phyloP scores from a whole-genome alignment of 2,797 vertebrate species.

The Chrysocyon brachyurus region DNA sequence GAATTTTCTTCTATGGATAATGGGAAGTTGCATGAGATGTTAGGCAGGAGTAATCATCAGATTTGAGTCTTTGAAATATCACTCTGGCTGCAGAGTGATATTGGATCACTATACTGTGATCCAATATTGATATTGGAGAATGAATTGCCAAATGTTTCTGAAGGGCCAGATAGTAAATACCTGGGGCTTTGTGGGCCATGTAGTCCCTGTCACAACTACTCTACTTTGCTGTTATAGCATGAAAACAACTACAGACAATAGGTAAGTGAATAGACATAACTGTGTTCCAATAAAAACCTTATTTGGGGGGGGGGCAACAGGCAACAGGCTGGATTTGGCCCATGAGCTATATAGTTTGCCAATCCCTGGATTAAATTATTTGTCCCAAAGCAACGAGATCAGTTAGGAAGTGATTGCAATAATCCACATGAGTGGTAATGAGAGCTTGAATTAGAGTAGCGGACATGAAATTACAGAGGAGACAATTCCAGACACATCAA shows the following conservation, averaged over 20 bases:
- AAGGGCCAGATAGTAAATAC: neutral
- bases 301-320: neutral
- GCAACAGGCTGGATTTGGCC: neutral
- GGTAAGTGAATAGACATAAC: neutral
- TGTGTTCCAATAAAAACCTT: conserved; percentile 10
- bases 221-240: neutral
- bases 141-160: neutral
- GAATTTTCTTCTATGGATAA: neutral
- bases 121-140: neutral
- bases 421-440: neutral
- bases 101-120: no score
- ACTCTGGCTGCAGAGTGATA: neutral
- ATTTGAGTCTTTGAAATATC: conserved; percentile 39
- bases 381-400: neutral
- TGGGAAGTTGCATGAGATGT: neutral
- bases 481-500: conserved; percentile 24
- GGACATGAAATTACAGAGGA: neutral
- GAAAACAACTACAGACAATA: neutral
- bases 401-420: neutral
- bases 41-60: neutral
- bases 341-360: neutral
- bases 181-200: neutral
- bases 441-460: conserved; percentile 14
- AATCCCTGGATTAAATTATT: neutral
- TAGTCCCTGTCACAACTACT: neutral